Evolutionary conservation across 2,113 vertebrate species (phyloP).

Genomic region (Atherinomorus stipes): DNA sequence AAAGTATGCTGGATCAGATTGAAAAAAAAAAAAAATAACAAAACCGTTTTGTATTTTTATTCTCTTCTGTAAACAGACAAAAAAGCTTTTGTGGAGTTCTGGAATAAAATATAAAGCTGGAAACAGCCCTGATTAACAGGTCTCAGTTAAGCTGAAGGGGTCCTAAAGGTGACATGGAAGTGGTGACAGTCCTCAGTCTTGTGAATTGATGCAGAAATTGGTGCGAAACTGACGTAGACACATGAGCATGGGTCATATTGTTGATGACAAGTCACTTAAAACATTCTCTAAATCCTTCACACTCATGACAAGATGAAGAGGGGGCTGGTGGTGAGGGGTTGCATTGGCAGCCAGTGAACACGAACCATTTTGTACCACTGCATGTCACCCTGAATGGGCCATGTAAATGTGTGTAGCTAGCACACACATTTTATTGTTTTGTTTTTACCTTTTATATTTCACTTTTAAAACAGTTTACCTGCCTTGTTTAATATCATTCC

Average conservation of each 20-base stretch:
- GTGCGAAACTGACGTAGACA: not conserved
- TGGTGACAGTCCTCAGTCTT: not conserved
- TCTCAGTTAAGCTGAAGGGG: not conserved
- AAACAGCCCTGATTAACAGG: not conserved
- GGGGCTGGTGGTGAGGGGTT: no score
- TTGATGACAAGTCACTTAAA: slow-evolving; percentile 1
- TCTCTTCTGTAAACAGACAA: not conserved
- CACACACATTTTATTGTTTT: no score
- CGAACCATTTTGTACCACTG: no score
- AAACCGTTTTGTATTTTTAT: not conserved
- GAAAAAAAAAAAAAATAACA: no score
- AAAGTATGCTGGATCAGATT: no score
- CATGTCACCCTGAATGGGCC: no score
- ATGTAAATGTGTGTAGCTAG: no score
- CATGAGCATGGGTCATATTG: not conserved
- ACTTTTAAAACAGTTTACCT: no score
- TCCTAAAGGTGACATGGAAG: not conserved
- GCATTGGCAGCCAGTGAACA: no score
- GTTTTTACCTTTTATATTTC: no score
- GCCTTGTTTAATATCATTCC: no score
- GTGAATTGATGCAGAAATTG: not conserved
- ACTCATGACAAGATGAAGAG: not conserved
- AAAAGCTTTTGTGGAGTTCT: not conserved
- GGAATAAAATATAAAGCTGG: not conserved
- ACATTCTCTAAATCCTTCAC: not conserved